Evolutionary conservation across 64 coral and sea anemone genomes (phyloP).

Genomic region (Trachythela sp.): DNA sequence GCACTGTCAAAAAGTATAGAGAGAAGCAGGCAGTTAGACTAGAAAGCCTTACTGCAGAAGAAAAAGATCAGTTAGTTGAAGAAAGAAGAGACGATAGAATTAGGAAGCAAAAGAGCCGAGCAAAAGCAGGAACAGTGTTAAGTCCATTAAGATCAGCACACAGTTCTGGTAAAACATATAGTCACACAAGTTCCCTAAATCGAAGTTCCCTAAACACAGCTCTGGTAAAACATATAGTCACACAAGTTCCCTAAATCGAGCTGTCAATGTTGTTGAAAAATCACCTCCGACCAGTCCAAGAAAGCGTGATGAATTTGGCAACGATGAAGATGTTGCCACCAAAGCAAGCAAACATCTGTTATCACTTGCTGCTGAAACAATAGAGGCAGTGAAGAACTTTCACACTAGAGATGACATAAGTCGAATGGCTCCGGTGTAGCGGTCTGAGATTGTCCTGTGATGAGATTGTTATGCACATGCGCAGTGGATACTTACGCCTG

Average conservation of each 20-base stretch:
- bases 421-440: constrained; percentile 34
- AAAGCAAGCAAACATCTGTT: constrained; percentile 31
- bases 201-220: no score
- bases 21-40: no score
- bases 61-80: no score
- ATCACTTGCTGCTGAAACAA: constrained; percentile 53
- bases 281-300: constrained; percentile 37
- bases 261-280: constrained; percentile 46
- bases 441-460: no score
- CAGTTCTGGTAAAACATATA: constrained; percentile 33
- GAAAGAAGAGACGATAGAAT: no score
- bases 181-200: constrained; percentile 45
- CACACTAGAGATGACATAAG: constrained; percentile 38
- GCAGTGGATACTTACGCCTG: no score
- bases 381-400: constrained; percentile 46
- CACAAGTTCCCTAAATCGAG: constrained; percentile 47
- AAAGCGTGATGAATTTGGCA: constrained; percentile 52
- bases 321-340: constrained; percentile 31
- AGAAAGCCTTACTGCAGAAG: no score
- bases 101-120: no score
- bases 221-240: constrained; percentile 32
- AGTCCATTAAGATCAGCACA: no score
- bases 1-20: no score
- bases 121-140: no score
- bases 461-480: no score